Evolutionary conservation across 2,797 vertebrate species (phyloP).

Genomic region (Lagorchestes hirsutus): DNA sequence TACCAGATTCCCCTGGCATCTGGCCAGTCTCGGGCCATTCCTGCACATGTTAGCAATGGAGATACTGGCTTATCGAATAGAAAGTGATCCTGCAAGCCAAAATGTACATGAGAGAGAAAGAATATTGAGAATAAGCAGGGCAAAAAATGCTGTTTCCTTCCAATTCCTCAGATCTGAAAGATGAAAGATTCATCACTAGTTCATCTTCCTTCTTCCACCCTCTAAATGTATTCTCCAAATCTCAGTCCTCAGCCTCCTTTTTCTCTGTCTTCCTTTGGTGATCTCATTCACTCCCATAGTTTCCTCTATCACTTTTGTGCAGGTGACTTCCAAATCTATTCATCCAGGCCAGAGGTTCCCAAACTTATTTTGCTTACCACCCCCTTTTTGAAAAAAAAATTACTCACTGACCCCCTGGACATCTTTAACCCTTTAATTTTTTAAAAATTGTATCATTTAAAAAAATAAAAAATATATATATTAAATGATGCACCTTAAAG

Average conservation of each 20-base stretch:
- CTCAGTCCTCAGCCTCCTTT: not conserved
- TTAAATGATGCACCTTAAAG: no score
- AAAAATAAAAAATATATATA: no score
- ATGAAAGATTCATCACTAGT: not conserved
- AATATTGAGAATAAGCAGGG: constrained; percentile 39
- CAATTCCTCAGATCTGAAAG: not conserved
- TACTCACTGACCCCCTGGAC: no score
- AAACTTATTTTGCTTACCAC: no score
- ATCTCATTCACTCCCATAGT: not conserved
- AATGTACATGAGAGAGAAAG: constrained; percentile 59
- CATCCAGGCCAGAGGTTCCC: not conserved
- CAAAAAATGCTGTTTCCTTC: not conserved
- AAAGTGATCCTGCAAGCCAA: constrained; percentile 92
- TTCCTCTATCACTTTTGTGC: not conserved
- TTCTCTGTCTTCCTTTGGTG: not conserved
- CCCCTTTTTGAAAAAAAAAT: no score
- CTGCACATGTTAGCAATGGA: constrained; percentile 93
- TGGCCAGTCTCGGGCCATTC: constrained; percentile 97
- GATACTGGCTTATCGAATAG: constrained; percentile 98
- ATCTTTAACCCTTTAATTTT: no score
- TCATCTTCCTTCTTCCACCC: not conserved
- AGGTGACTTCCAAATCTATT: not conserved
- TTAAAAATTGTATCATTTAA: no score
- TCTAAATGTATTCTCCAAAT: not conserved
- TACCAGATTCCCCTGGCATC: constrained; percentile 97